Evolutionary conservation across 2,888 invertebrate species (phyloP), one percentile per base, ranked within the genome.

Genomic region (Bruchidius siliquastri): DNA sequence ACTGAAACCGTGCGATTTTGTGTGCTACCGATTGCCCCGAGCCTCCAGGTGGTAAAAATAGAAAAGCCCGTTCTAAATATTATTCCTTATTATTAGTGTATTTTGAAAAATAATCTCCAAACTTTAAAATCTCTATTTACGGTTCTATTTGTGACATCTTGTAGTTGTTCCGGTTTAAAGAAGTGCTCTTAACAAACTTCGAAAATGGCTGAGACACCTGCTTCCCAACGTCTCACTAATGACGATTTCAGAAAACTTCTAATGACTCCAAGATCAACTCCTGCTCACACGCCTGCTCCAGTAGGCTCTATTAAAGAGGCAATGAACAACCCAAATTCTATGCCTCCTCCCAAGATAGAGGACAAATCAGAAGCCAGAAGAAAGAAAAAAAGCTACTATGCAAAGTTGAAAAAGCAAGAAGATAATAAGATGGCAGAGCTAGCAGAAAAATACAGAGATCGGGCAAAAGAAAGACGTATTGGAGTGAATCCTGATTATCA

Each of bases 181-280:
- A 49, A 49, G 49, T 49, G 49, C 18, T 13, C 49, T 13, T 13
- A 49, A 49, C 6, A 49, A 49, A 8, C 49, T 20, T 69, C 22
- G 22, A 74, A 77, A 76, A 78, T 78, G 76, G 78, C 76, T 20
- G 90, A 90, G 79, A 90, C 90, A 73, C 92, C 92, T 69, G 90
- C 89, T 77, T 94, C 95, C 0, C 93, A 93, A 82, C 90, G 95
- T 79, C 89, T 99, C 73, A 98, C 98, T 10, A 99, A 99, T 89
- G 98, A 97, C 85, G 99, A 99, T 88, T 99, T 99, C 84, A 92
- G 98, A 73, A 97, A 97, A 84, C 88, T 99, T 72, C 87, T 99
- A 79, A 98, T 98, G 94, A 98, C 98, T 0, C 98, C 99, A 0
- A 90, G 97, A 76, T 91, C 93, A 6, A 93, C 94, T 0, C 91